phyloP scores from a whole-genome alignment of 1,140 invertebrate genomes.

The Drosophila nigromelanica region DNA sequence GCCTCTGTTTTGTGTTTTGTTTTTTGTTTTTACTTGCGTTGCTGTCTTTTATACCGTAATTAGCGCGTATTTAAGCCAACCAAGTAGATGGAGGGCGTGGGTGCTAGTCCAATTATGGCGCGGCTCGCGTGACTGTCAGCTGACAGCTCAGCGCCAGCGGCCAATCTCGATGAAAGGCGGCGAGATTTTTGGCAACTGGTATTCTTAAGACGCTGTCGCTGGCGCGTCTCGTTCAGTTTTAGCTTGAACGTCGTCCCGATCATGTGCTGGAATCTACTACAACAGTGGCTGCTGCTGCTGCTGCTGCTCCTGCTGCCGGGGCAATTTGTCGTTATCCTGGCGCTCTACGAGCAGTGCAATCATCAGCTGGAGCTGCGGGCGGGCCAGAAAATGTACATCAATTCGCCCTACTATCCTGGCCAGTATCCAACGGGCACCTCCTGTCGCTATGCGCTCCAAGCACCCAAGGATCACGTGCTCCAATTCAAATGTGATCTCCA shows the following conservation, averaged over 20 bases:
- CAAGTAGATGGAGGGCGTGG: conserved; percentile 38
- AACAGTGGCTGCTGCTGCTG: not conserved
- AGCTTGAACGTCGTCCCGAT: conserved; percentile 43
- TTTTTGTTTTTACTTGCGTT: conserved; percentile 17
- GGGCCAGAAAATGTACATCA: conserved; percentile 73
- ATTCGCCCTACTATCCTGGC: conserved; percentile 78
- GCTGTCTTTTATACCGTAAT: conserved; percentile 63
- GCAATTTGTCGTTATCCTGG: not conserved
- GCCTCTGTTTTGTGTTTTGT: not conserved
- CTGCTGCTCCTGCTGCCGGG: not conserved
- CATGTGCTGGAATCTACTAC: conserved; percentile 45
- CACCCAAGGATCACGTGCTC: conserved; percentile 71
- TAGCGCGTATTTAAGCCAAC: conserved; percentile 57
- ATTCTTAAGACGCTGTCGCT: conserved; percentile 64
- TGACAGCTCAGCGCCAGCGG: conserved; percentile 21
- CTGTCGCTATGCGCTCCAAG: conserved; percentile 71
- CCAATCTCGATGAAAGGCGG: conserved; percentile 42
- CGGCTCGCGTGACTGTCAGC: conserved; percentile 60
- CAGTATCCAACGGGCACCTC: conserved; percentile 73
- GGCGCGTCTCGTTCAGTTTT: conserved; percentile 43
- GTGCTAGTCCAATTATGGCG: conserved; percentile 40
- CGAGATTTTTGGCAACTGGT: conserved; percentile 27
- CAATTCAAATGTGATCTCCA: conserved; percentile 72
- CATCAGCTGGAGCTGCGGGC: conserved; percentile 66
- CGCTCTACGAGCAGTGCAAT: conserved; percentile 73